Conservation (phyloP, 2,797 vertebrate genomes). For the Coregonus ussuriensis region DNA sequence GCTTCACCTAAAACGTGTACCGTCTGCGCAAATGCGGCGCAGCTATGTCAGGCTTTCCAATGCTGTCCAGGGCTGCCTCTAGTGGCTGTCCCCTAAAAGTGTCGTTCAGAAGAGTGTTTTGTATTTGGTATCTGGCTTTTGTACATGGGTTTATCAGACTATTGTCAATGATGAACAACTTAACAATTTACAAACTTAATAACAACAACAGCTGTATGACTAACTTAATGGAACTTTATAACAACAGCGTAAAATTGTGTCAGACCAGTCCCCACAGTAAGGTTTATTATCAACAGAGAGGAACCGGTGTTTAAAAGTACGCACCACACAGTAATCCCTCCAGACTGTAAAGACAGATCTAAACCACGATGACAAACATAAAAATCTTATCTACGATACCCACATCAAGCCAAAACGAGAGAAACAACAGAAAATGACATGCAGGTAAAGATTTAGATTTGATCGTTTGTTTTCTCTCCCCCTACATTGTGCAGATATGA, state of each 20-base stretch:
- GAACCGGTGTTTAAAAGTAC: background rate
- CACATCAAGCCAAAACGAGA: slow-evolving; percentile 57
- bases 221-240: background rate
- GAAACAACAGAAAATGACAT: slow-evolving; percentile 53
- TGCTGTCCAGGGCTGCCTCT: too few relatives aligned
- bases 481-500: slow-evolving; percentile 27
- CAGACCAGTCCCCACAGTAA: background rate
- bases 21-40: too few relatives aligned
- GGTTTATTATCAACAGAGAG: background rate
- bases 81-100: too few relatives aligned
- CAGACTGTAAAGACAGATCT: too few relatives aligned
- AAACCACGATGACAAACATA: background rate
- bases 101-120: too few relatives aligned
- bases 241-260: background rate
- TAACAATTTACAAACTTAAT: too few relatives aligned
- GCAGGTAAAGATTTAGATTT: slow-evolving; percentile 40
- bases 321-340: background rate
- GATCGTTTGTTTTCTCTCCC: slow-evolving; percentile 4
- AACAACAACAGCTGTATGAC: too few relatives aligned
- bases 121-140: too few relatives aligned
- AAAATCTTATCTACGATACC: slow-evolving; percentile 13
- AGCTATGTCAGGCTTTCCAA: too few relatives aligned
- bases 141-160: too few relatives aligned
- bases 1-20: too few relatives aligned
- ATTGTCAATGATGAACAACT: too few relatives aligned